A percentile compares a stretch with the other conserved stretches of the same genome.
Evolutionary conservation across 1,140 invertebrate genomes (phyloP).

Genomic region (Acromyrmex echinatior): DNA sequence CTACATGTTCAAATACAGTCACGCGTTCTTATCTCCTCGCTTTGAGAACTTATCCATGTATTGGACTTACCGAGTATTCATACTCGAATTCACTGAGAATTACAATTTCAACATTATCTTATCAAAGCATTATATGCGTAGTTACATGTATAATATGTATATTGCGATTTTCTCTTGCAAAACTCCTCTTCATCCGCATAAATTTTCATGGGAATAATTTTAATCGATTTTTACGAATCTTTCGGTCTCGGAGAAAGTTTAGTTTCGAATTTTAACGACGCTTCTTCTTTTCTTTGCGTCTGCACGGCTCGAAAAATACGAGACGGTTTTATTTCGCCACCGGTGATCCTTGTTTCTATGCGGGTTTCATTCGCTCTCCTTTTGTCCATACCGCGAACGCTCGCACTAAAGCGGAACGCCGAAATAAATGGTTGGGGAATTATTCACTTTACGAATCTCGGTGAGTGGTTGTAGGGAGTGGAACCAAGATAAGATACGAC

Average conservation of each 20-base stretch:
- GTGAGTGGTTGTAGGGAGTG: constrained; percentile 40
- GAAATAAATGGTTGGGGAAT: constrained; percentile 57
- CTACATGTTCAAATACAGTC: not conserved
- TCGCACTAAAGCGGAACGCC: constrained; percentile 41
- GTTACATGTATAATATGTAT: no score
- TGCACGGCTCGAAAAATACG: constrained; percentile 35
- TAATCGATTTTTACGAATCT: not conserved
- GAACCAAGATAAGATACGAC: constrained; percentile 55
- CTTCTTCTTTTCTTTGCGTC: constrained; percentile 21
- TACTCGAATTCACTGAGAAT: constrained; percentile 21
- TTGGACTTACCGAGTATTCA: not conserved
- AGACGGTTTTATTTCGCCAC: constrained; percentile 25
- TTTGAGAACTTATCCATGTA: constrained; percentile 22
- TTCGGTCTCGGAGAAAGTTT: not conserved
- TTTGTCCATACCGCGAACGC: constrained; percentile 39
- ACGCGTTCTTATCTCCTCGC: constrained; percentile 40
- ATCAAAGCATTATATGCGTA: not conserved
- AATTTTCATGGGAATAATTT: not conserved
- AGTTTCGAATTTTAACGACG: not conserved
- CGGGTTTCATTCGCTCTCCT: constrained; percentile 17
- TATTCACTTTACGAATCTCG: constrained; percentile 62
- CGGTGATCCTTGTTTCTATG: constrained; percentile 34
- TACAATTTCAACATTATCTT: constrained; percentile 26
- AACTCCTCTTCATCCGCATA: not conserved
- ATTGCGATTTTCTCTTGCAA: not conserved